These are phyloP conservation scores for Lathamus discolor DNA, from an alignment of 2,113 vertebrate species.

Conservation along the genomic window DNA sequence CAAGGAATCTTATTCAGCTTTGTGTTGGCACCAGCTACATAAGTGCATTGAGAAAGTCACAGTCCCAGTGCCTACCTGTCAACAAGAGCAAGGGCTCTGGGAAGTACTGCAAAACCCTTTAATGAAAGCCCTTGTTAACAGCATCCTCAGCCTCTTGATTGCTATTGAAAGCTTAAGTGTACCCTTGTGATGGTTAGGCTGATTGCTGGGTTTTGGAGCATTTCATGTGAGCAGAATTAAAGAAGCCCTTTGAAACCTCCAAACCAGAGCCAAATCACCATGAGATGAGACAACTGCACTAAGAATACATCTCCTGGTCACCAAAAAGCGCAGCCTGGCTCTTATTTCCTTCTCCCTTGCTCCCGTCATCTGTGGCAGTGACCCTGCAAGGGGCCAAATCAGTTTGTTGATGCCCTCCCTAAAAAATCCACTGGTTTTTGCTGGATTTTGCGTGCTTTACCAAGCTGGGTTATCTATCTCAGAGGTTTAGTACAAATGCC, in stretches of 20 bases:
- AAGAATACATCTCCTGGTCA: neutral
- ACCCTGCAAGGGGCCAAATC: neutral
- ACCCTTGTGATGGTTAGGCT: neutral
- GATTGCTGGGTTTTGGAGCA: neutral
- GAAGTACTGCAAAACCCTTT: neutral
- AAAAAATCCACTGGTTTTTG: neutral
- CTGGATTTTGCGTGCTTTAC: neutral
- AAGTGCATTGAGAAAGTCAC: neutral
- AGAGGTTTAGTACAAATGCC: neutral
- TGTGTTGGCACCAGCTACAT: neutral
- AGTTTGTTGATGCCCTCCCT: neutral
- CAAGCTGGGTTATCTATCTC: neutral
- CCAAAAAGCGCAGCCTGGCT: neutral
- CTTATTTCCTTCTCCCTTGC: neutral
- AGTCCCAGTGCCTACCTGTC: neutral
- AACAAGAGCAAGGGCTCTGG: neutral
- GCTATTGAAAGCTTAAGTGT: neutral
- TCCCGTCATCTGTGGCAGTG: neutral
- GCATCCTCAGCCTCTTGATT: neutral
- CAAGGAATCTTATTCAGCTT: neutral
- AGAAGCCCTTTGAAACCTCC: neutral
- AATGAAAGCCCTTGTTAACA: neutral
- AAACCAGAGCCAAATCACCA: neutral
- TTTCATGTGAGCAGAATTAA: neutral
- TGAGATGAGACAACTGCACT: neutral